Percentiles rank a stretch among this genome's conserved stretches.
phyloP scores from a whole-genome alignment of 2,797 vertebrate genomes.

The Pogoniulus pusillus region DNA sequence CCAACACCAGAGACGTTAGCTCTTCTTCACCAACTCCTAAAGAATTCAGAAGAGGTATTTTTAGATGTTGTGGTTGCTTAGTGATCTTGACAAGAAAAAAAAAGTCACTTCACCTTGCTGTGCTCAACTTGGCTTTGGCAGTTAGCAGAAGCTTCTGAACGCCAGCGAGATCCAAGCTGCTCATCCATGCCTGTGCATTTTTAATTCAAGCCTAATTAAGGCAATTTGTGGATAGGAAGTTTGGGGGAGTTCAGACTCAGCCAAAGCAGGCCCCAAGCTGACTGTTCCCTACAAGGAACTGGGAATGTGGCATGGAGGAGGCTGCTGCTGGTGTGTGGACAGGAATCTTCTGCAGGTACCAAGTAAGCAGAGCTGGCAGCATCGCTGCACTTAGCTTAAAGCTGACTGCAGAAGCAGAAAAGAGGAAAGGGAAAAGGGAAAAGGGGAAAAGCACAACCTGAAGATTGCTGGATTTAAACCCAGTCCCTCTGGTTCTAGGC shows the following conservation, averaged over 20 bases:
- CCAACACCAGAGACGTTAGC: not conserved
- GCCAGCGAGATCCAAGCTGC: constrained; percentile 14
- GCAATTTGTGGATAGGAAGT: not conserved
- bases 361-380: not conserved
- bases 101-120: not conserved
- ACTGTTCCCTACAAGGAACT: not conserved
- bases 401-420: not conserved
- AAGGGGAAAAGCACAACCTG: not conserved
- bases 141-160: not conserved
- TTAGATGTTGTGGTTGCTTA: constrained; percentile 9
- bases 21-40: not conserved
- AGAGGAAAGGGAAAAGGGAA: not conserved
- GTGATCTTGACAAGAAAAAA: not conserved
- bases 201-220: not conserved
- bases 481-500: not conserved
- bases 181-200: not conserved
- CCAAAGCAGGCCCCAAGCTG: not conserved
- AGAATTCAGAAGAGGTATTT: constrained; percentile 26
- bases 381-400: not conserved
- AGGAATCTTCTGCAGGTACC: no score
- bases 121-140: not conserved
- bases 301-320: fast-evolving
- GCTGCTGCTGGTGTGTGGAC: not conserved
- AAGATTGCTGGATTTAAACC: not conserved
- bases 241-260: not conserved